Conservation (phyloP, 2,113 vertebrate genomes). For the Hyperopisus bebe region DNA sequence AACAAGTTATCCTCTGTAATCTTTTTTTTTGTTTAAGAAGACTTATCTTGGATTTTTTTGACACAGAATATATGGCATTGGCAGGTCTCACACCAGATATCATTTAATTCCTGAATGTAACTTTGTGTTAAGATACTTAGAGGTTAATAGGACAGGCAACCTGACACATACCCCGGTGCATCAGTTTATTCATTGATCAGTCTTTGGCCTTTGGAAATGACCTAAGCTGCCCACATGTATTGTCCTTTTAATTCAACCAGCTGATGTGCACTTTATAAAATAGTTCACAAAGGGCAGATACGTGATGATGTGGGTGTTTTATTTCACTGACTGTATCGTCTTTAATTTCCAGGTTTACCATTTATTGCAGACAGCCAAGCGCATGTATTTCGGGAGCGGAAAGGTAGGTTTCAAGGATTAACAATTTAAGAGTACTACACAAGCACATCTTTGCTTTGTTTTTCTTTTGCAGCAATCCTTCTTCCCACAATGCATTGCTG, state of each 20-base stretch:
- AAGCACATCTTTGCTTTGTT: background rate
- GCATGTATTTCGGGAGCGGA: background rate
- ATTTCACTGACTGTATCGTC: background rate
- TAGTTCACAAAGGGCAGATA: background rate
- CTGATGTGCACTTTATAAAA: background rate
- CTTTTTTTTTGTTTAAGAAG: background rate
- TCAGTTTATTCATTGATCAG: background rate
- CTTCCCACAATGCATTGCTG: background rate
- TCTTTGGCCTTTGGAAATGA: background rate
- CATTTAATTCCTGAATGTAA: background rate
- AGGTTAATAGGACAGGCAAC: background rate
- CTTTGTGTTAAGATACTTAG: background rate
- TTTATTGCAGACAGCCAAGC: background rate
- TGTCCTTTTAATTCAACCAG: background rate
- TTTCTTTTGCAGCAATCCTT: background rate
- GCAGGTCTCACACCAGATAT: background rate
- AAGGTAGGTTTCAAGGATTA: background rate
- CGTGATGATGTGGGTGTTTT: background rate
- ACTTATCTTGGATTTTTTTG: background rate
- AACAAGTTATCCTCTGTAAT: background rate
- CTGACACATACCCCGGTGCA: background rate
- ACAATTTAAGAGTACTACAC: background rate
- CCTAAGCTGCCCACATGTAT: background rate
- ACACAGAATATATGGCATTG: background rate
- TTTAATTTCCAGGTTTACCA: background rate